Evolutionary conservation across 2,797 vertebrate species (phyloP).

Genomic region (Myotis vivesi): DNA sequence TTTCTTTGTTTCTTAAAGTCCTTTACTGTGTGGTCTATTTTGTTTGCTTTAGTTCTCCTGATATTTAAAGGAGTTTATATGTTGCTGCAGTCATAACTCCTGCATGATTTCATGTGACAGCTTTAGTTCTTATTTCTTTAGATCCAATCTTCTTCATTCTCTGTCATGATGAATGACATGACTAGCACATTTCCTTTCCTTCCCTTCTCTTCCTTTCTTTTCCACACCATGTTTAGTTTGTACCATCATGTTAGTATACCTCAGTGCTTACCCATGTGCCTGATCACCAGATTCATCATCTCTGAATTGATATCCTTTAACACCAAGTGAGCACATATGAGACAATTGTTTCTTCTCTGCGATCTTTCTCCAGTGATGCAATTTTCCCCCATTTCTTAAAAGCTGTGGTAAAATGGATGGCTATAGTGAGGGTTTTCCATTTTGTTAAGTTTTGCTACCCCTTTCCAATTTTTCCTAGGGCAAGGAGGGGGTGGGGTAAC

Average conservation of each 20-base stretch:
- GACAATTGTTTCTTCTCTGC: background rate
- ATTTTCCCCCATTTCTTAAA: background rate
- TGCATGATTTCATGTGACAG: background rate
- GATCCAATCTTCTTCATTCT: background rate
- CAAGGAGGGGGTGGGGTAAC: background rate
- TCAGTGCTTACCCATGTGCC: background rate
- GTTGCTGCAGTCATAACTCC: background rate
- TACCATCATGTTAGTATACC: too few species aligned
- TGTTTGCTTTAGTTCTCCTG: background rate
- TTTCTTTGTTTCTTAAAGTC: background rate
- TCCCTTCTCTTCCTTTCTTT: background rate
- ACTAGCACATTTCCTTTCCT: background rate
- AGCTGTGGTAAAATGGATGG: background rate
- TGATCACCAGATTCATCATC: background rate
- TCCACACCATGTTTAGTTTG: background rate
- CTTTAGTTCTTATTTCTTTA: background rate
- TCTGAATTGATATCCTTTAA: background rate
- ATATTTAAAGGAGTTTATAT: background rate
- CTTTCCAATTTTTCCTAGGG: background rate
- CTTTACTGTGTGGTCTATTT: background rate
- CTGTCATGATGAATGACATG: background rate
- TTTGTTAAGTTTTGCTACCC: background rate
- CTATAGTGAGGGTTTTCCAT: background rate
- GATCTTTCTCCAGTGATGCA: background rate
- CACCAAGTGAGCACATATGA: background rate